phyloP scores from a whole-genome alignment of 2,113 vertebrate species.

The Sprattus sprattus region DNA sequence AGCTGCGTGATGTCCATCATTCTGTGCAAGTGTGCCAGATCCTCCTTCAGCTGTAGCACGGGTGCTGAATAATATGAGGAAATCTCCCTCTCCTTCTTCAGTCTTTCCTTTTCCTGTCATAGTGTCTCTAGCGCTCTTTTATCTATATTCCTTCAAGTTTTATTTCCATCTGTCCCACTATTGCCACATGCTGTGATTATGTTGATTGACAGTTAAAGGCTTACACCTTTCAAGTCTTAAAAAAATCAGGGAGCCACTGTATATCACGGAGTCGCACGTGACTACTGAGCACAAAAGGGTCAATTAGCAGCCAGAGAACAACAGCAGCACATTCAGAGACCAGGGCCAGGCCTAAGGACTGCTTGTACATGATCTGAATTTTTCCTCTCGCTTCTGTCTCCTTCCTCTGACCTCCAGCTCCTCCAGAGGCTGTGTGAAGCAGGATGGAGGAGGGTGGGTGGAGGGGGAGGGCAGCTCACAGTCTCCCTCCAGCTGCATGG shows the following conservation, averaged over 20 bases:
- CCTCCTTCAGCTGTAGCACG: too few relatives aligned
- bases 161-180: too few relatives aligned
- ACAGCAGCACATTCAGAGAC: not conserved
- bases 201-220: too few relatives aligned
- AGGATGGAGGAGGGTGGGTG: not conserved
- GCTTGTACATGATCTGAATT: not conserved
- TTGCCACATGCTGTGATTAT: too few relatives aligned
- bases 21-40: too few relatives aligned
- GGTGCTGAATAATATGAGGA: not conserved
- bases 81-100: too few relatives aligned
- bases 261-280: not conserved
- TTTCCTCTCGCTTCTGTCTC: not conserved
- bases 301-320: not conserved
- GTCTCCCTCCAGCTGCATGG: not conserved
- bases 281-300: not conserved
- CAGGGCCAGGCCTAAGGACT: not conserved
- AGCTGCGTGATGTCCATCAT: too few relatives aligned
- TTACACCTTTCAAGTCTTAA: too few relatives aligned
- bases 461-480: not conserved
- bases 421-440: not conserved
- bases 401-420: slow-evolving; percentile 2
- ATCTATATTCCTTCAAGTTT: too few relatives aligned
- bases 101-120: too few relatives aligned
- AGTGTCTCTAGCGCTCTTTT: too few relatives aligned
- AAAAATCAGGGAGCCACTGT: too few relatives aligned